Evolutionary conservation across 2,888 invertebrate genomes (phyloP).

Genomic region (Thereva nobilitata): DNA sequence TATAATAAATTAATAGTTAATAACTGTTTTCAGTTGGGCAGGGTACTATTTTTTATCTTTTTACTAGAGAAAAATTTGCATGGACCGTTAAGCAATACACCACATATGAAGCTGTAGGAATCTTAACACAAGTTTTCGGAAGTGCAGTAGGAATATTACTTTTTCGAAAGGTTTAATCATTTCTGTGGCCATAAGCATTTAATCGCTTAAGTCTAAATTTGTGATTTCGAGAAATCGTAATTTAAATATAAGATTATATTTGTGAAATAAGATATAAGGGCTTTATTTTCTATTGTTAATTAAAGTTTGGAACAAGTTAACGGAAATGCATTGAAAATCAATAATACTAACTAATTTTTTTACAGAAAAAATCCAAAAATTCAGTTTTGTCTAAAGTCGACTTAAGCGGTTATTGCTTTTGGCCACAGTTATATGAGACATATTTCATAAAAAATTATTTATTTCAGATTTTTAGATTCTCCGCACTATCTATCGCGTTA

Average conservation of each 20-base stretch:
- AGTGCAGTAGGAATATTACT: slow-evolving; percentile 61
- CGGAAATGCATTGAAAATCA: no score
- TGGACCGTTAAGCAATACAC: slow-evolving; percentile 55
- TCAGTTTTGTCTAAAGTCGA: no score
- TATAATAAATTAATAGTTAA: no score
- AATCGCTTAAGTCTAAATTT: no score
- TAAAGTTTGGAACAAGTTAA: no score
- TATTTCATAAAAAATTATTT: not conserved
- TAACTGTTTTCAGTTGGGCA: slow-evolving; percentile 55
- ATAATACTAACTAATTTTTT: no score
- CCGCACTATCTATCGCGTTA: slow-evolving; percentile 52
- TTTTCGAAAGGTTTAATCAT: not conserved
- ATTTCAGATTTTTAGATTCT: slow-evolving; percentile 49
- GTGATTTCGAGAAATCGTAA: not conserved
- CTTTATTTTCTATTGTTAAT: no score
- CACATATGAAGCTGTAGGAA: slow-evolving; percentile 58
- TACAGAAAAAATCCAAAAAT: no score
- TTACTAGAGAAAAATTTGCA: slow-evolving; percentile 52
- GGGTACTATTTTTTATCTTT: slow-evolving; percentile 61
- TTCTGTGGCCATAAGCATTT: no score
- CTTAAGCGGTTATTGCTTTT: no score
- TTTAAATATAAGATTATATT: not conserved
- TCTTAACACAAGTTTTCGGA: slow-evolving; percentile 63
- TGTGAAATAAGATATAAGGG: no score
- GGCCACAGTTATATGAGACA: not conserved